Percentiles rank a stretch among this genome's conserved stretches.
Conservation (phyloP, 37 sponge, comb jelly and placozoan species). For the Agelas oroides region DNA sequence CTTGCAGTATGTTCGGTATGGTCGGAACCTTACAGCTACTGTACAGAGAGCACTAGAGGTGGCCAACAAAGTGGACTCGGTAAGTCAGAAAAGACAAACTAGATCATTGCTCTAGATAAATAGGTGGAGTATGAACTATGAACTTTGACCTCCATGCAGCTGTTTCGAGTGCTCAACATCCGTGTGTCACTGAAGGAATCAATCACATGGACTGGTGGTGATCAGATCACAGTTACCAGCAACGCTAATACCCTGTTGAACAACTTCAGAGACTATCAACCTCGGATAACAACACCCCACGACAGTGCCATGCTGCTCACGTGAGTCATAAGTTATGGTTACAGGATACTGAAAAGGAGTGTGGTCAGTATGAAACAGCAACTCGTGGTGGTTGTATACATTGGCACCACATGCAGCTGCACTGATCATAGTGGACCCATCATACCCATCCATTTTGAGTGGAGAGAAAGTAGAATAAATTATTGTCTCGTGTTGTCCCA, state of each 20-base stretch:
- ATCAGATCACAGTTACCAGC: conserved; percentile 22
- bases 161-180: conserved; percentile 22
- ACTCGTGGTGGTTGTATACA: no score
- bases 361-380: no score
- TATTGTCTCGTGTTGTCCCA: no score
- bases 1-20: conserved; percentile 16
- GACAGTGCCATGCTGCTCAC: conserved; percentile 44
- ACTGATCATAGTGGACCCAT: no score
- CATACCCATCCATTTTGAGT: no score
- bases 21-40: background rate
- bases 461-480: no score
- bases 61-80: conserved; percentile 34
- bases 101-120: no score
- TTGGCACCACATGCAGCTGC: no score
- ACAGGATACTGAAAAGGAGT: no score
- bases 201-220: conserved; percentile 23
- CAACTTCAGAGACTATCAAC: conserved; percentile 19
- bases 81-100: conserved; percentile 12
- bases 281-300: conserved; percentile 2
- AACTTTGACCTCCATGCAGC: background rate
- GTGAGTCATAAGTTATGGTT: no score
- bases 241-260: conserved; percentile 26
- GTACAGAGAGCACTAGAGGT: conserved; percentile 34
- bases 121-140: no score
- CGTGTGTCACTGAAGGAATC: conserved; percentile 49